Conservation (phyloP, 2,888 invertebrate species). For the Ennomos erosarius region DNA sequence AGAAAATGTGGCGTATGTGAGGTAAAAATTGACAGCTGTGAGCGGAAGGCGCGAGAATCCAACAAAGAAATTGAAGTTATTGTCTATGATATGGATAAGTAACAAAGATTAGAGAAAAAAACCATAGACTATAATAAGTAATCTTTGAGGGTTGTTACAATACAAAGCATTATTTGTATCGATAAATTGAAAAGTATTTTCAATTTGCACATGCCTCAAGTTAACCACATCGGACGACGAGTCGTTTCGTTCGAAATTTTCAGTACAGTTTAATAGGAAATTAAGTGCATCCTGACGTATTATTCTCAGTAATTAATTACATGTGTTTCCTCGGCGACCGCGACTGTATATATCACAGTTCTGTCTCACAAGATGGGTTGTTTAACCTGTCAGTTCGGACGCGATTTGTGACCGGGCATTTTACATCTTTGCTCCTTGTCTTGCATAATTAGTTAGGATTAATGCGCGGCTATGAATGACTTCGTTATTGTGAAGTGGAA, state of each 20-base stretch:
- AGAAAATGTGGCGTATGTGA: constrained; percentile 17
- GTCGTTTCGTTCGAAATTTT: constrained; percentile 61
- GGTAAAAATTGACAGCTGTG: constrained; percentile 22
- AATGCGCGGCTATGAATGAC: constrained; percentile 78
- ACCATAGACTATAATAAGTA: too few relatives aligned
- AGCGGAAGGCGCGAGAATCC: constrained; percentile 28
- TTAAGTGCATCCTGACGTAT: constrained; percentile 80
- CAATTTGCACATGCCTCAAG: constrained; percentile 1
- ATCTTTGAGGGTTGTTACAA: constrained; percentile 13
- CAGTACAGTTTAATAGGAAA: constrained; percentile 77
- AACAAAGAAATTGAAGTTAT: constrained; percentile 28
- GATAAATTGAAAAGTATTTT: constrained; percentile 3
- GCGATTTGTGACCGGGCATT: constrained; percentile 82
- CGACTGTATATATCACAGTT: constrained; percentile 76
- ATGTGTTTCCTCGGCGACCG: constrained; percentile 72
- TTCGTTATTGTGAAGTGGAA: constrained; percentile 69
- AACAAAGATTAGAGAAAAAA: too few relatives aligned
- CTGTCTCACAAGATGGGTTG: constrained; percentile 80
- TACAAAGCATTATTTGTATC: background rate
- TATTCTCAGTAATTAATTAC: constrained; percentile 80
- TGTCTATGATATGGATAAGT: constrained; percentile 13
- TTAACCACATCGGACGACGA: constrained; percentile 19
- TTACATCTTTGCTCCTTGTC: constrained; percentile 80
- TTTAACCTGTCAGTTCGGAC: constrained; percentile 80
- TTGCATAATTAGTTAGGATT: constrained; percentile 83